phyloP scores from a whole-genome alignment of 92 coral and sea anemone species.

The Porites divaricata region DNA sequence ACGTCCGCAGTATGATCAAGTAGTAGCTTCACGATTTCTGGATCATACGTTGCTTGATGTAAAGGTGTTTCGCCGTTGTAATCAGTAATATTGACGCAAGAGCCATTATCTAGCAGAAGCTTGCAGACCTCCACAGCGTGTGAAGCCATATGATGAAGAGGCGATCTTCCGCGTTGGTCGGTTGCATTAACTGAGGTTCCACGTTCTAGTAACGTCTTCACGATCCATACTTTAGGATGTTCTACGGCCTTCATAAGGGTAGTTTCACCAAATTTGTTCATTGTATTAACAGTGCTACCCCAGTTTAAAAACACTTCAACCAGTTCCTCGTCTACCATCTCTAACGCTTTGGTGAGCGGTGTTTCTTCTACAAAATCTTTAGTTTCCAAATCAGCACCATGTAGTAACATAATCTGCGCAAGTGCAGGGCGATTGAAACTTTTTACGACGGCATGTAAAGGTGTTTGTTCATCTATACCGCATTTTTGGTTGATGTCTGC shows the following conservation, averaged over 20 bases:
- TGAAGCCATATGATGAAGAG: conserved; percentile 14
- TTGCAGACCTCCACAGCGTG: conserved; percentile 3
- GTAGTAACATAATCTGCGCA: too few species aligned
- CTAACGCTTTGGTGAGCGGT: background rate
- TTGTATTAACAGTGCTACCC: conserved; percentile 11
- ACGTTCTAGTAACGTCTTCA: conserved; percentile 1
- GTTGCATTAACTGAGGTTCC: conserved; percentile 4
- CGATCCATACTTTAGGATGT: background rate
- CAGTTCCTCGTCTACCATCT: background rate
- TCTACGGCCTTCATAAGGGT: conserved; percentile 6
- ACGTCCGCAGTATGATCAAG: conserved; percentile 19
- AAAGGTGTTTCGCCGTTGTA: conserved; percentile 19
- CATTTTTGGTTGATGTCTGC: background rate
- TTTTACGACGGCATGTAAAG: conserved; percentile 5
- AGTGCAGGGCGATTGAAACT: too few species aligned
- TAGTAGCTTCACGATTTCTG: background rate
- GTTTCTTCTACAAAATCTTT: too few species aligned
- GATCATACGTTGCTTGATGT: conserved; percentile 9
- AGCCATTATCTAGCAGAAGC: conserved; percentile 5
- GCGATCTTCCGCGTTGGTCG: conserved; percentile 9
- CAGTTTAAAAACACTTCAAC: background rate
- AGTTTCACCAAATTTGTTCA: conserved; percentile 3
- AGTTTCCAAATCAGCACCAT: too few species aligned
- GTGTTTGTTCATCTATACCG: background rate
- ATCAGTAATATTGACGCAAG: conserved; percentile 6